Evolutionary conservation across 2,888 invertebrate genomes (phyloP).

Genomic region (Nyleta sp.): DNA sequence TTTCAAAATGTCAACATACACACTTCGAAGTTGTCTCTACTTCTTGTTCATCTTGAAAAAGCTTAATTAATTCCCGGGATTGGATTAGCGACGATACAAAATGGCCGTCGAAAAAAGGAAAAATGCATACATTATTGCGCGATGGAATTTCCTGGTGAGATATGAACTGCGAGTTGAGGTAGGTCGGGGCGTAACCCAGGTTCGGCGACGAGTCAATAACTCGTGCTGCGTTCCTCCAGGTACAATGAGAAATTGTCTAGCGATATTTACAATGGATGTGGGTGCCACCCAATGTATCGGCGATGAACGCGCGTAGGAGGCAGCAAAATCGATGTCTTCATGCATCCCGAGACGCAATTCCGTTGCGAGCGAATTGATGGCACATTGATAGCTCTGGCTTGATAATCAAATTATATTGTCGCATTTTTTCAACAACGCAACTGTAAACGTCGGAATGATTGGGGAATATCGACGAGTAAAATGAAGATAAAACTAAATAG

Average conservation of each 20-base stretch:
- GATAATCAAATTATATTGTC: slow-evolving; percentile 8
- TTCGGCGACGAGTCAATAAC: slow-evolving; percentile 79
- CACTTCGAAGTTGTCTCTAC: too few species aligned
- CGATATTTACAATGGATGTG: slow-evolving; percentile 73
- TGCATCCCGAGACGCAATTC: slow-evolving; percentile 67
- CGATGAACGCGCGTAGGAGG: slow-evolving; percentile 54
- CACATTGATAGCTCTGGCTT: neutral
- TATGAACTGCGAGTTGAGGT: slow-evolving; percentile 76
- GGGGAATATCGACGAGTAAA: too few species aligned
- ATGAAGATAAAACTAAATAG: too few species aligned
- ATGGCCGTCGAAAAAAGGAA: neutral
- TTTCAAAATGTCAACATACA: too few species aligned
- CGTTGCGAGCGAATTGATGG: slow-evolving; percentile 17
- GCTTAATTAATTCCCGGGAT: slow-evolving; percentile 1
- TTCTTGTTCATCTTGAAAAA: too few species aligned
- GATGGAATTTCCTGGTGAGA: slow-evolving; percentile 69
- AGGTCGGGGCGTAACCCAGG: slow-evolving; percentile 79
- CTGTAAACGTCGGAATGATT: too few species aligned
- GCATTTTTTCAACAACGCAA: too few species aligned
- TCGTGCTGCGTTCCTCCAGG: slow-evolving; percentile 74
- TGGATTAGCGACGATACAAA: slow-evolving; percentile 21
- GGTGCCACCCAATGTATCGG: slow-evolving; percentile 72
- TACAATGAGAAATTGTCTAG: slow-evolving; percentile 76
- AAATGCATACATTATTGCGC: slow-evolving; percentile 31
- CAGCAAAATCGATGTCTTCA: slow-evolving; percentile 70